Conservation (phyloP, 2,797 vertebrate species). For the Acipenser ruthenus region DNA sequence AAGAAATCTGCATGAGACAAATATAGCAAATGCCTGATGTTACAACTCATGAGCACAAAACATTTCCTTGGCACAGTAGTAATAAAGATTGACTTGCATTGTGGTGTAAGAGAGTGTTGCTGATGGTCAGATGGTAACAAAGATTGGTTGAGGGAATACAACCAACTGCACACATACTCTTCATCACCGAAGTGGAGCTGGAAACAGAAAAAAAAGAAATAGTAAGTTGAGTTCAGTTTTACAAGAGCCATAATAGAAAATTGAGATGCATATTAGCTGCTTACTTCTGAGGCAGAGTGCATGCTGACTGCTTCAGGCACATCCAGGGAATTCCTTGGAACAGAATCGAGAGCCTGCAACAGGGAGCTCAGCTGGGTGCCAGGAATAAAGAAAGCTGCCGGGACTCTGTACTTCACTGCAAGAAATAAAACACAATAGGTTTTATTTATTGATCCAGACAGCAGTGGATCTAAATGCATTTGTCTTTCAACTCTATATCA, state of each 20-base stretch:
- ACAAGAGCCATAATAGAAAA: neutral
- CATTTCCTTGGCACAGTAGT: no score
- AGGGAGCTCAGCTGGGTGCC: slow-evolving; percentile 9
- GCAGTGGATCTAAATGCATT: no score
- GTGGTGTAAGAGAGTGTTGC: neutral
- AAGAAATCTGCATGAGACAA: no score
- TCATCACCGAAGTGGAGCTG: slow-evolving; percentile 24
- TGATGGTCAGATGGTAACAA: neutral
- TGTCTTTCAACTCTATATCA: no score
- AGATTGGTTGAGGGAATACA: slow-evolving; percentile 7
- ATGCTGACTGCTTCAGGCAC: slow-evolving; percentile 22
- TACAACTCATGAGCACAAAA: no score
- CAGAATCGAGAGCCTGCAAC: slow-evolving; percentile 20
- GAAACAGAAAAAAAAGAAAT: neutral
- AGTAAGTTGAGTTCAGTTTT: neutral
- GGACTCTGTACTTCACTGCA: slow-evolving; percentile 23
- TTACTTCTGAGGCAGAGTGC: slow-evolving; percentile 23
- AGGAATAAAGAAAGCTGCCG: slow-evolving; percentile 18
- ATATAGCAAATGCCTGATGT: no score
- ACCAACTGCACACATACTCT: slow-evolving; percentile 13
- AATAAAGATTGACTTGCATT: no score
- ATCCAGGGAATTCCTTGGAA: slow-evolving; percentile 19
- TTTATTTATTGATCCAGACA: neutral
- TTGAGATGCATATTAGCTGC: neutral
- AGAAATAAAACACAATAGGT: neutral